Evolutionary conservation across 2,888 invertebrate genomes (phyloP).

Genomic region (Apantesis nais): DNA sequence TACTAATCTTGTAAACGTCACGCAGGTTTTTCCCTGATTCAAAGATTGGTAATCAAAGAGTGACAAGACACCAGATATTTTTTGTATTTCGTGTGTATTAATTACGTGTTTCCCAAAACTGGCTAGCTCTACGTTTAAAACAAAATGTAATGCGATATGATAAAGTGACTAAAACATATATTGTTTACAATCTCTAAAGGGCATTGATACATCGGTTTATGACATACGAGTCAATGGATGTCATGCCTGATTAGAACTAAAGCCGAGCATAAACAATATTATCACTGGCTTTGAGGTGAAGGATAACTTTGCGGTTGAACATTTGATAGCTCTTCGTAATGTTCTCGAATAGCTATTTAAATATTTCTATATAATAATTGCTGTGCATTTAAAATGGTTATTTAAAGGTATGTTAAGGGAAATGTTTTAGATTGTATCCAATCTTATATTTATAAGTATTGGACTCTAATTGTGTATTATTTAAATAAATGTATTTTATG

Average conservation of each 20-base stretch:
- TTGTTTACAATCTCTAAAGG: neutral
- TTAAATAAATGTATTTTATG: conserved; percentile 32
- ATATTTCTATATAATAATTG: neutral
- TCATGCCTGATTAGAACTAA: neutral
- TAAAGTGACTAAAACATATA: neutral
- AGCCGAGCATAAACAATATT: neutral
- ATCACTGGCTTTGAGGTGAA: neutral
- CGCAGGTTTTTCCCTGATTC: neutral
- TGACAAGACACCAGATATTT: neutral
- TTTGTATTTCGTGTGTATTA: neutral
- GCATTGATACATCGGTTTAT: neutral
- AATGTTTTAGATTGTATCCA: conserved; percentile 12
- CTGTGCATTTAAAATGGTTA: conserved; percentile 5
- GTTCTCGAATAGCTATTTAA: neutral
- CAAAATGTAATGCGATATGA: neutral
- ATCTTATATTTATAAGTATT: conserved; percentile 24
- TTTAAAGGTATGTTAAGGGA: conserved; percentile 3
- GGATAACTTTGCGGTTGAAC: neutral
- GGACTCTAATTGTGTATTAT: conserved; percentile 27
- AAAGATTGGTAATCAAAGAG: neutral
- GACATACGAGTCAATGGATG: neutral
- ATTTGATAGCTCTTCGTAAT: neutral
- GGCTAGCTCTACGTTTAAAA: neutral
- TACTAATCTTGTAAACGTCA: neutral
- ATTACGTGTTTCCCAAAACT: neutral